Conservation (phyloP, 2,797 vertebrate species). For the Ispidina picta region DNA sequence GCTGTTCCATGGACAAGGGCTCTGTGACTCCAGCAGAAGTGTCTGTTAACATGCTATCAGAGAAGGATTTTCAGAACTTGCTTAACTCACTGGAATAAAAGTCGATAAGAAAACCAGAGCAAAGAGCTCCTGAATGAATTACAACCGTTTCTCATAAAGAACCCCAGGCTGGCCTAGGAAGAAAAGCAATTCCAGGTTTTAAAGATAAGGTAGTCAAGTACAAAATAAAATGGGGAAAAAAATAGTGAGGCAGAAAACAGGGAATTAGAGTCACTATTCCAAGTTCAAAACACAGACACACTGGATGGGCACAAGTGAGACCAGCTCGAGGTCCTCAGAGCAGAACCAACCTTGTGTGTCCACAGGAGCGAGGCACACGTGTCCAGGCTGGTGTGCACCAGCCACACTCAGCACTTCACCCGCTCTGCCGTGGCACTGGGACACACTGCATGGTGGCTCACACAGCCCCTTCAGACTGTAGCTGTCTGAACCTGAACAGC, state of each 20-base stretch:
- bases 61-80: not conserved
- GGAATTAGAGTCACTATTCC: not conserved
- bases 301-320: not conserved
- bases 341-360: not conserved
- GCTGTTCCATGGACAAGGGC: not conserved
- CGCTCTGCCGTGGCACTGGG: not conserved
- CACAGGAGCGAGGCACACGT: too few relatives aligned
- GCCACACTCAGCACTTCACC: not conserved
- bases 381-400: not conserved
- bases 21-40: not conserved
- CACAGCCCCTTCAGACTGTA: not conserved
- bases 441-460: not conserved
- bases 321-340: not conserved
- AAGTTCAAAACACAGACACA: not conserved
- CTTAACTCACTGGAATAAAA: constrained; percentile 11
- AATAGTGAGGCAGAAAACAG: not conserved
- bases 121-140: not conserved
- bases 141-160: not conserved
- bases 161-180: not conserved
- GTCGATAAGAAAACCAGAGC: not conserved
- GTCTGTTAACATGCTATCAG: not conserved
- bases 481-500: not conserved
- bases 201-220: not conserved
- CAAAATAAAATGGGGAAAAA: not conserved
- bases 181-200: not conserved